Conservation (phyloP, 1,140 invertebrate species). For the Periplaneta americana region DNA sequence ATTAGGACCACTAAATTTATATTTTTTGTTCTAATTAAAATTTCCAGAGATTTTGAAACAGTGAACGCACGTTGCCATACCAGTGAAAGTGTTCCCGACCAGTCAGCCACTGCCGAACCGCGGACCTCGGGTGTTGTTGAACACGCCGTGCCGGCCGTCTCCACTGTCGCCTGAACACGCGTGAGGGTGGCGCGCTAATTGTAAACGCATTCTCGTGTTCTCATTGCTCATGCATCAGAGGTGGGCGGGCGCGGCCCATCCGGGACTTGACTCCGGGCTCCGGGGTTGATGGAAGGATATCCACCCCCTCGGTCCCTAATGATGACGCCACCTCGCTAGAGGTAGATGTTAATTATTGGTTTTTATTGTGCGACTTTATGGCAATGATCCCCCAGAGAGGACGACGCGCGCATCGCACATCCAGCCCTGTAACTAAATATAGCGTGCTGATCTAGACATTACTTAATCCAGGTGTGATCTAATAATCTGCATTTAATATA, state of each 20-base stretch:
- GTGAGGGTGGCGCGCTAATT: not conserved
- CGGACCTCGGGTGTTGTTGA: no score
- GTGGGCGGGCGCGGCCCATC: not conserved
- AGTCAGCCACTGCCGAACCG: no score
- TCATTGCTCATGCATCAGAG: not conserved
- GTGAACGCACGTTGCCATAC: no score
- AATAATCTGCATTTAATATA: no score
- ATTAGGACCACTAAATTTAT: no score
- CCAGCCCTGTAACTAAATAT: no score
- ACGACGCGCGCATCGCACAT: not conserved
- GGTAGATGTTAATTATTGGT: not conserved
- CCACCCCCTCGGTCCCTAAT: not conserved
- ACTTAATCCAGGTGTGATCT: no score
- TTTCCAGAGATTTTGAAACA: no score
- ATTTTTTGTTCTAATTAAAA: no score
- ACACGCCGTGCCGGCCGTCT: not conserved
- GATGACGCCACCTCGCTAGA: not conserved
- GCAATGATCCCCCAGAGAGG: not conserved
- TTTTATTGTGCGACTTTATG: not conserved
- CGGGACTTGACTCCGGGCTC: not conserved
- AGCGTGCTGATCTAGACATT: no score
- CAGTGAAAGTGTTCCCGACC: no score
- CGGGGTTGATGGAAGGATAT: not conserved
- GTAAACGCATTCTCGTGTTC: not conserved
- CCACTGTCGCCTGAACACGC: not conserved